A percentile compares a stretch with the other conserved stretches of the same genome.
Conservation (phyloP, 2,888 invertebrate species). For the Nephrotoma flavescens region DNA sequence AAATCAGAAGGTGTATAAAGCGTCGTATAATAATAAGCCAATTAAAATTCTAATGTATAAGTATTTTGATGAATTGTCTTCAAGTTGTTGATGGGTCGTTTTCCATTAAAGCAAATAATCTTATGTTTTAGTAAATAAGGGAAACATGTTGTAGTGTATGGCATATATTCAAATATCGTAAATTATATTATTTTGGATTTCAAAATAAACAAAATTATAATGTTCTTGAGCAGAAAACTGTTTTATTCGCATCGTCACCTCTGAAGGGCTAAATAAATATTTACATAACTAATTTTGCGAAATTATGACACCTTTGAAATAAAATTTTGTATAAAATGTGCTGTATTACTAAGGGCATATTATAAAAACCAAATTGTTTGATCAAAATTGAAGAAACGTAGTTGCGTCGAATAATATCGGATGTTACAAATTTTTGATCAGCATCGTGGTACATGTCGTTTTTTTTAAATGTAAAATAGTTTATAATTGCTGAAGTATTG, state of each 20-base stretch:
- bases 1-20: background rate
- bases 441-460: no score
- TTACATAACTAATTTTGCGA: background rate
- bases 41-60: background rate
- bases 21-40: background rate
- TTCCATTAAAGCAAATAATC: background rate
- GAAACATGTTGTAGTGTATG: background rate
- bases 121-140: background rate
- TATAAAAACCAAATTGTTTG: no score
- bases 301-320: background rate
- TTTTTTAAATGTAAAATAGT: no score
- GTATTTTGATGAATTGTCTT: background rate
- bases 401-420: no score
- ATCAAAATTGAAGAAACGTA: no score
- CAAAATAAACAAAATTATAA: background rate
- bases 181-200: background rate
- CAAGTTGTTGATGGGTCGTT: background rate
- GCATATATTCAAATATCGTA: background rate
- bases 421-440: no score
- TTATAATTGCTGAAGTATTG: no score
- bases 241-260: background rate
- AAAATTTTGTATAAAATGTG: background rate
- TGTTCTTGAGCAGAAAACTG: background rate
- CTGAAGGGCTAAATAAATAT: background rate
- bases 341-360: no score